Evolutionary conservation across 2,113 vertebrate species (phyloP).

Genomic region (Phylloscopus trochiloides): DNA sequence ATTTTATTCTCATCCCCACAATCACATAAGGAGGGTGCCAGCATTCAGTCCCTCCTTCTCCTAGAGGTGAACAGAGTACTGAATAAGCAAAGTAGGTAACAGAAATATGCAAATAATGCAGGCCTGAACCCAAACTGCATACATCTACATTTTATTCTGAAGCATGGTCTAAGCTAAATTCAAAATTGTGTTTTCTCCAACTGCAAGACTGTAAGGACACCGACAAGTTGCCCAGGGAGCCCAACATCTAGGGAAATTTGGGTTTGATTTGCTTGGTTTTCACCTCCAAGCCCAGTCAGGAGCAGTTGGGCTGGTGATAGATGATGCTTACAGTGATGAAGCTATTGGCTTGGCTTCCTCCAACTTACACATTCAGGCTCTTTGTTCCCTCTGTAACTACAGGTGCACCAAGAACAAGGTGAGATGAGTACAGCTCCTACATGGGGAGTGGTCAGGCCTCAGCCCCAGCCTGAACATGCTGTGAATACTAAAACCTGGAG

Average conservation of each 20-base stretch:
- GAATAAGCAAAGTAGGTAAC: not conserved
- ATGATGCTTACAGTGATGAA: not conserved
- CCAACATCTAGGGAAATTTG: accelerated
- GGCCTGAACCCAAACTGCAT: not conserved
- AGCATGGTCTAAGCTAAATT: not conserved
- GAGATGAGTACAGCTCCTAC: not conserved
- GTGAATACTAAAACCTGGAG: not conserved
- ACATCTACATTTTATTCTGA: not conserved
- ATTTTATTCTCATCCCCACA: not conserved
- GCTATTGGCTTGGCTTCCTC: not conserved
- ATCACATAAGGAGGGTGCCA: not conserved
- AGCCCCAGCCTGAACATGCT: not conserved
- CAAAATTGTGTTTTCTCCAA: not conserved
- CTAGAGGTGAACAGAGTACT: not conserved
- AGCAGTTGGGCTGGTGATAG: not conserved
- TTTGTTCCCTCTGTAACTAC: not conserved
- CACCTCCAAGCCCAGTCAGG: not conserved
- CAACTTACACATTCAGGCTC: not conserved
- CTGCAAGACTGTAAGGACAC: not conserved
- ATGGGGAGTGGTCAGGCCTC: not conserved
- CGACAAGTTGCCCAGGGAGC: not conserved
- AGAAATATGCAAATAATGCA: not conserved
- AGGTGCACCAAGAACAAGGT: not conserved
- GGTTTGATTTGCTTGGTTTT: not conserved
- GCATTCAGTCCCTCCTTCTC: not conserved